These are phyloP conservation scores for Scolopax rusticola DNA, from an alignment of 2,797 vertebrate genomes.

Conservation along the genomic window DNA sequence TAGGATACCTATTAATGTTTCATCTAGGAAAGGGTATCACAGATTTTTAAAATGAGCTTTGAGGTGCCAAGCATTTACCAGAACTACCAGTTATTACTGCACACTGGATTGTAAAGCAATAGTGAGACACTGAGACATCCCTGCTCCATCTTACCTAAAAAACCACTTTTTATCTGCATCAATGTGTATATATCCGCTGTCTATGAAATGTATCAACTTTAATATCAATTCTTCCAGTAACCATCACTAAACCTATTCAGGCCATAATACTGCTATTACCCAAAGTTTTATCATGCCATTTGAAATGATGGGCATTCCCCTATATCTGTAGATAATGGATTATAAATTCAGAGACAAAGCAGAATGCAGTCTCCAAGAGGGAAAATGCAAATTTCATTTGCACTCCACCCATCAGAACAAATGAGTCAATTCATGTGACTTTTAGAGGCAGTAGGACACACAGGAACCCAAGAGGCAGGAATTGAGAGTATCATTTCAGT, in stretches of 20 bases:
- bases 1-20: neutral
- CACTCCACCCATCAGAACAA: neutral
- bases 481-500: neutral
- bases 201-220: neutral
- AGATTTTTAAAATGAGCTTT: neutral
- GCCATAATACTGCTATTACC: accelerated
- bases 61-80: neutral
- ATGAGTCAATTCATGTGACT: neutral
- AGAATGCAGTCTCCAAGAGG: neutral
- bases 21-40: neutral
- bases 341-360: neutral
- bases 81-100: neutral
- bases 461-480: neutral
- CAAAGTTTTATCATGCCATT: neutral
- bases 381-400: neutral
- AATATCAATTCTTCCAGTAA: neutral
- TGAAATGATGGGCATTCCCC: neutral
- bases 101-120: neutral
- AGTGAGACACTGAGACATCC: neutral
- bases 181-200: neutral
- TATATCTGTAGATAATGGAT: accelerated
- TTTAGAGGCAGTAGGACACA: neutral
- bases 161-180: neutral
- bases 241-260: neutral
- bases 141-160: neutral